These are phyloP conservation scores for Papilio xuthus DNA, from an alignment of 1,140 invertebrate genomes.

Conservation along the genomic window DNA sequence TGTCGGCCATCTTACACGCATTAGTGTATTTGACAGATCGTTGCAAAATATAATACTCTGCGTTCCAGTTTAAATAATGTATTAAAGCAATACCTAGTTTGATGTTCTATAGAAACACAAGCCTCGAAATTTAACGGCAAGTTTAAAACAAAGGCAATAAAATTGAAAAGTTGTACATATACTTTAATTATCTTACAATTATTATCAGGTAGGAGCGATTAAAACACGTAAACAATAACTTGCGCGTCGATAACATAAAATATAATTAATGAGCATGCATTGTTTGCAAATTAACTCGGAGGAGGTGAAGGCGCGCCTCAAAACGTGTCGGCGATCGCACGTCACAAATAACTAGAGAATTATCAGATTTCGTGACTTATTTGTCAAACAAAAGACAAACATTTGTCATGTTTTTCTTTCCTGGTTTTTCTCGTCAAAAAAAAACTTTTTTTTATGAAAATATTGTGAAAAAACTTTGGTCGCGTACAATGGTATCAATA, in stretches of 20 bases:
- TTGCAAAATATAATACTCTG: slow-evolving; percentile 3
- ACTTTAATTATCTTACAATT: not conserved
- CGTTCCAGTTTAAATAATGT: not conserved
- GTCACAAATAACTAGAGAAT: not conserved
- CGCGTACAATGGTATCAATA: too few species aligned
- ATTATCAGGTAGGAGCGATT: not conserved
- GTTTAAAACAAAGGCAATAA: too few species aligned
- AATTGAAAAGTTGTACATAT: not conserved
- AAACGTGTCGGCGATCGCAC: slow-evolving; percentile 8
- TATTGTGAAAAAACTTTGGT: too few species aligned
- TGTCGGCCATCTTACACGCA: not conserved
- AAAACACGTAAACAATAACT: not conserved
- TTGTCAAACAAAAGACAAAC: not conserved
- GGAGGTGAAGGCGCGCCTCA: not conserved
- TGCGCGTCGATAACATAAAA: not conserved
- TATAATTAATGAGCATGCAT: slow-evolving; percentile 3
- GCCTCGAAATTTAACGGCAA: not conserved
- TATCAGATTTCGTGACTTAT: slow-evolving; percentile 15
- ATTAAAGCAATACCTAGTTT: not conserved
- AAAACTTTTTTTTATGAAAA: too few species aligned
- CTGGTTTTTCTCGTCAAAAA: too few species aligned
- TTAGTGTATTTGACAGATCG: slow-evolving; percentile 17
- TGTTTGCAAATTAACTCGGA: not conserved
- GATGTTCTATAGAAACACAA: not conserved
- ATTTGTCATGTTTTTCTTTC: too few species aligned